Conservation (phyloP, 2,888 invertebrate genomes). For the Apamea sordens region DNA sequence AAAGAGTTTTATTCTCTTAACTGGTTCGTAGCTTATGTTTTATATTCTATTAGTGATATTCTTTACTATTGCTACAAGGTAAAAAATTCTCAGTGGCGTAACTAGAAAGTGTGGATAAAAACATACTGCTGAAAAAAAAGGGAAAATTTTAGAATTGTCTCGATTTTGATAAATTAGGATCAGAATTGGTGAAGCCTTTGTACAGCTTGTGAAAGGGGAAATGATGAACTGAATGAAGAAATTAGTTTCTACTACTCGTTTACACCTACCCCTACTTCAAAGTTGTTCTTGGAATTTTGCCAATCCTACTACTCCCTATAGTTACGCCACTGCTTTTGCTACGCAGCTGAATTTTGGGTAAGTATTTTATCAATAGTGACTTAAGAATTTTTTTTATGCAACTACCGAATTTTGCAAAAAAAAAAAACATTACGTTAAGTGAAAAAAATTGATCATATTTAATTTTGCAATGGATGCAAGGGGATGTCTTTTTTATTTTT, state of each 20-base stretch:
- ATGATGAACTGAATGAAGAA: not conserved
- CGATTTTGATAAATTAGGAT: not conserved
- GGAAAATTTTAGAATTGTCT: not conserved
- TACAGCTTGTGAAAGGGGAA: constrained; percentile 1
- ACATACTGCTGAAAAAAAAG: not conserved
- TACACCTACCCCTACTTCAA: not conserved
- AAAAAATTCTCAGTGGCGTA: not conserved
- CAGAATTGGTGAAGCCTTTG: constrained; percentile 13
- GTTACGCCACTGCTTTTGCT: constrained; percentile 24
- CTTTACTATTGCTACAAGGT: not conserved
- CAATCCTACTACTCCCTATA: not conserved
- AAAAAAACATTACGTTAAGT: not conserved
- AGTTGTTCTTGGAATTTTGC: not conserved
- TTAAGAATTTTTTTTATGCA: not conserved
- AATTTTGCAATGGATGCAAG: not conserved
- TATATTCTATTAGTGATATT: not conserved
- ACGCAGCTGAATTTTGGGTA: constrained; percentile 15
- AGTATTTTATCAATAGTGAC: constrained; percentile 34
- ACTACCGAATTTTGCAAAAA: not conserved
- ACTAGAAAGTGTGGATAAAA: not conserved
- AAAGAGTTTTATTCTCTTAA: not conserved
- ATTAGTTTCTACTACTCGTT: constrained; percentile 5
- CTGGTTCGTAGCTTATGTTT: constrained; percentile 18
- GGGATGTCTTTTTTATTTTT: not conserved
- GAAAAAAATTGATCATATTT: not conserved